phyloP scores from a whole-genome alignment of 2,797 vertebrate genomes.

The Buphagus erythrorhynchus region DNA sequence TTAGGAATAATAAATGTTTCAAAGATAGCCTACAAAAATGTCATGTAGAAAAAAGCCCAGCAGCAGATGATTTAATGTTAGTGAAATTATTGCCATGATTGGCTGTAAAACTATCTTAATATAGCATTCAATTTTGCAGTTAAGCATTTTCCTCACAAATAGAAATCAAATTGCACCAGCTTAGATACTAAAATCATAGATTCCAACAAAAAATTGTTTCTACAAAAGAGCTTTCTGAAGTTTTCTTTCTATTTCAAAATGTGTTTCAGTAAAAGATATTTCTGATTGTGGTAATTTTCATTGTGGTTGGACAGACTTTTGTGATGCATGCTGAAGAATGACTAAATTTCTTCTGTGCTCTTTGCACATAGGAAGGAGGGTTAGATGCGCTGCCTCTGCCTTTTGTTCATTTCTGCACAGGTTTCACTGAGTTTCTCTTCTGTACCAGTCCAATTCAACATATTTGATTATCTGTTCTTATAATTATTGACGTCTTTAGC shows the following conservation, averaged over 20 bases:
- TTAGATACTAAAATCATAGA: not conserved
- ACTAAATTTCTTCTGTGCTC: not conserved
- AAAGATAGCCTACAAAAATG: constrained; percentile 6
- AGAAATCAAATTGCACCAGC: not conserved
- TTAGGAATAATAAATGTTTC: constrained; percentile 4
- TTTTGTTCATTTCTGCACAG: not conserved
- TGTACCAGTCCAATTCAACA: not conserved
- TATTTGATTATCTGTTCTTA: not conserved
- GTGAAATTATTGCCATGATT: constrained; percentile 4
- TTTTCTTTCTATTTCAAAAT: not conserved
- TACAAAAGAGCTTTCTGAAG: not conserved
- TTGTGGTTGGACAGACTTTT: not conserved
- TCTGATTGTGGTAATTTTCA: not conserved
- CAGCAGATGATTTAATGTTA: constrained; percentile 21
- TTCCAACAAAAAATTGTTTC: not conserved
- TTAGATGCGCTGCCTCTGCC: not conserved
- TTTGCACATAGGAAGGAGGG: not conserved
- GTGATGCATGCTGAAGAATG: not conserved
- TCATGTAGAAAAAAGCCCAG: not conserved
- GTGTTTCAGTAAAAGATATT: not conserved
- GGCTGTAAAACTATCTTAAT: constrained; percentile 19
- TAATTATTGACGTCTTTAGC: not conserved
- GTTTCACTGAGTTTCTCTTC: not conserved
- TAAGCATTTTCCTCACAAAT: constrained; percentile 20
- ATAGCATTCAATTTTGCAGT: constrained; percentile 9